Evolutionary conservation across 2,113 vertebrate genomes (phyloP), one percentile per base, ranked within the genome.

Genomic region (Grantiella picta): DNA sequence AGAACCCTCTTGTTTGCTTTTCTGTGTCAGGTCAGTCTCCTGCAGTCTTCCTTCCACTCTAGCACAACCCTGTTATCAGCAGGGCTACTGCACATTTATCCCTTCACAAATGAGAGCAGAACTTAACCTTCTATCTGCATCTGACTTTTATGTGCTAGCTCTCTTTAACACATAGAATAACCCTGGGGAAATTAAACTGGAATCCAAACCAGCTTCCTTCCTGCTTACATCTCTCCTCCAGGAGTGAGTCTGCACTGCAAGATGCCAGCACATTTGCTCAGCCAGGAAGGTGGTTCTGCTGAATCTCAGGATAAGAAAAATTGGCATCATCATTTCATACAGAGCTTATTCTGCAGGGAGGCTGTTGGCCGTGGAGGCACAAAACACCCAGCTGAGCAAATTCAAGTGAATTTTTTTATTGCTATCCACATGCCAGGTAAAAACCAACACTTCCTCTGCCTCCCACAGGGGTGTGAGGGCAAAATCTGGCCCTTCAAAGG

Each of bases 261-360:
- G 77, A 76, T 11, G 16, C 35, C 61, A 68, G 52, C 35, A 56
- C 23, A 20, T 61, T 92, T 66, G 36, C 61, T 91, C 86, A 49
- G 8, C 86, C 78, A 89, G 83, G 81, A 86, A 68, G 53, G 36
- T 53, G n/a, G 56, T 64, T 95, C 83, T 92, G 87, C 82, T 90
- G 93, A 94, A 82, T 86, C 61, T 76, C 78, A 89, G 84, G 25
- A 66, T 81, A 60, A 83, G 80, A 88, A 93, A 69, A 73, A 90
- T 61, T 45, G 35, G 23, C 64, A 47, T 68, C 54, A 77, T 59
- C 17, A n/a, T 75, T 93, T 88, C 57, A 76, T 29, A 63, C 35
- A 87, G 47, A 80, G 60, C 17, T 77, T 68, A 68, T 83, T 90
- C 85, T 85, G n/a, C 0, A 0, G 53, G 64, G 56, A 83, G 24